phyloP scores from a whole-genome alignment of 2,888 invertebrate species.

The Ceraclea dissimilis region DNA sequence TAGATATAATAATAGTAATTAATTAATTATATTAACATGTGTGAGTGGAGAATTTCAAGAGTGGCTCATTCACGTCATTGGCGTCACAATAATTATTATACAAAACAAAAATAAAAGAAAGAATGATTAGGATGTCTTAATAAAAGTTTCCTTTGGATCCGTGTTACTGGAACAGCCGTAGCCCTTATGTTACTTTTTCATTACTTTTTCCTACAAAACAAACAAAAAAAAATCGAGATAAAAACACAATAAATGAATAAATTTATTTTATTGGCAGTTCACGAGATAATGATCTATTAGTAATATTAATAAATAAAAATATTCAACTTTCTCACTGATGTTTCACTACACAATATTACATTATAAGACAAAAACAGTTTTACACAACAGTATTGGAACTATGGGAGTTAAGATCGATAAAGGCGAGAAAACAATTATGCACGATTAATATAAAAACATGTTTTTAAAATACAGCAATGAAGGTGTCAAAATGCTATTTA shows the following conservation, averaged over 20 bases:
- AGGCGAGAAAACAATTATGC: no score
- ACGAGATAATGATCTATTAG: conserved; percentile 11
- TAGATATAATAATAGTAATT: not conserved
- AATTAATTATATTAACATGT: no score
- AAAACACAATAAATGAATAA: conserved; percentile 15
- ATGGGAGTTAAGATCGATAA: no score
- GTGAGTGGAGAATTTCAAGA: no score
- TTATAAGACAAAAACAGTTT: not conserved
- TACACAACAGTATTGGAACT: no score
- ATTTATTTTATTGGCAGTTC: conserved; percentile 18
- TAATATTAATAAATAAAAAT: conserved; percentile 8
- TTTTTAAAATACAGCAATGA: no score
- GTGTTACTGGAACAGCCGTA: not conserved
- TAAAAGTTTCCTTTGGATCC: not conserved
- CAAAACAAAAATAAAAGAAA: no score
- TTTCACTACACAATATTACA: not conserved
- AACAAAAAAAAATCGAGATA: conserved; percentile 15
- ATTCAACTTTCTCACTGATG: conserved; percentile 1
- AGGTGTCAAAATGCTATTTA: no score
- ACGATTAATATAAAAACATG: no score
- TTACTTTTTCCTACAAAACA: conserved; percentile 22
- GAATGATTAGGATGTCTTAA: no score
- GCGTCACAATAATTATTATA: no score
- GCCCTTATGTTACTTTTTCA: not conserved
- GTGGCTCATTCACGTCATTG: no score